Conservation (phyloP, 2,888 invertebrate genomes). For the Punctoribates punctum region DNA sequence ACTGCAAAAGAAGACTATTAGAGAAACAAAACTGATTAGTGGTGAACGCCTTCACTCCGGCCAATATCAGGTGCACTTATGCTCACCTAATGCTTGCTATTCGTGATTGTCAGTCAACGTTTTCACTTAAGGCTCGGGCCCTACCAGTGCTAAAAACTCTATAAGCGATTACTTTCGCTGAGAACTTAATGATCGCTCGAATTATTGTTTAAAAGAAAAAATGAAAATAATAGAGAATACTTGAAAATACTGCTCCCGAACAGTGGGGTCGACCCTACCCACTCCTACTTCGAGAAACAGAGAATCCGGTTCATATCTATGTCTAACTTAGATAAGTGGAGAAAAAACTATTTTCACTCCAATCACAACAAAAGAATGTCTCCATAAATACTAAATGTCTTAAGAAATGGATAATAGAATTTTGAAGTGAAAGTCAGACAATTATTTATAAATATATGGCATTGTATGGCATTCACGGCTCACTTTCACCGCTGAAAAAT, state of each 20-base stretch:
- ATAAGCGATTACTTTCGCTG: background rate
- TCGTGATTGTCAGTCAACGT: background rate
- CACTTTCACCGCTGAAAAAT: background rate
- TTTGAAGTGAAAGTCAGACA: too few species aligned
- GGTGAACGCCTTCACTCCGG: background rate
- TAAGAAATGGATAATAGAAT: too few species aligned
- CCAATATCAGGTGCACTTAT: background rate
- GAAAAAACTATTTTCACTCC: too few species aligned
- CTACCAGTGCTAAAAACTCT: background rate
- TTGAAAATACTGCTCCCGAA: constrained; percentile 1
- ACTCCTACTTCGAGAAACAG: background rate
- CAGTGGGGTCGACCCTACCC: background rate
- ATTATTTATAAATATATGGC: too few species aligned
- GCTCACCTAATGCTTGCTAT: background rate
- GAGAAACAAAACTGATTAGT: constrained; percentile 3
- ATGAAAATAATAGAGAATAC: background rate
- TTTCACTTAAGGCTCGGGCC: background rate
- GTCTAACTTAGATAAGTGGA: too few species aligned
- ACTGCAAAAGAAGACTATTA: background rate
- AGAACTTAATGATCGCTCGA: background rate
- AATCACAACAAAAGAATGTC: too few species aligned
- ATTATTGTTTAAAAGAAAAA: background rate
- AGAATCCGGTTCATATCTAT: too few species aligned
- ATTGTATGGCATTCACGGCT: too few species aligned
- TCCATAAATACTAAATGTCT: too few species aligned